These are phyloP conservation scores for Lagria hirta DNA, from an alignment of 2,888 invertebrate genomes.

Conservation along the genomic window DNA sequence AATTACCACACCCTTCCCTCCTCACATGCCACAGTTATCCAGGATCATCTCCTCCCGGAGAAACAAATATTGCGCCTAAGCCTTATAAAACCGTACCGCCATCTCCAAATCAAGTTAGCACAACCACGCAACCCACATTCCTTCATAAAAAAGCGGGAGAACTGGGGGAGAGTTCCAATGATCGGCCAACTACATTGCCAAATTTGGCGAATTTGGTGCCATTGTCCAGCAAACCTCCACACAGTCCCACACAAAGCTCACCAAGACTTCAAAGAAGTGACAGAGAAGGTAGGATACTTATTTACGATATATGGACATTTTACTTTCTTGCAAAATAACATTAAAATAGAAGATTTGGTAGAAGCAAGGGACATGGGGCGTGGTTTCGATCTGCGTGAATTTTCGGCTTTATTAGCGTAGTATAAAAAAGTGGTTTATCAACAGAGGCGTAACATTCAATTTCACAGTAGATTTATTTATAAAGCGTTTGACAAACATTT, in stretches of 20 bases:
- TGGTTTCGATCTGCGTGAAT: conserved; percentile 2
- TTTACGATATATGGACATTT: conserved; percentile 8
- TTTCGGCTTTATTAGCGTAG: conserved; percentile 2
- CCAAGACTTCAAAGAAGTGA: conserved; percentile 53
- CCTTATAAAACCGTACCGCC: conserved; percentile 54
- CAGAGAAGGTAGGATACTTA: conserved; percentile 36
- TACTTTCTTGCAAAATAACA: too few species aligned
- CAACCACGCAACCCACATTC: conserved; percentile 32
- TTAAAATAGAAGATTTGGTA: too few species aligned
- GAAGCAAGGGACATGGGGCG: too few species aligned
- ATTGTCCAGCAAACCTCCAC: conserved; percentile 61
- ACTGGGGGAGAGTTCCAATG: conserved; percentile 22
- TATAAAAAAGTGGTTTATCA: too few species aligned
- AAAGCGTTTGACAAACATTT: too few species aligned
- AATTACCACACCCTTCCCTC: conserved; percentile 53
- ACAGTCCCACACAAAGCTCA: conserved; percentile 65
- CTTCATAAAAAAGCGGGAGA: neutral
- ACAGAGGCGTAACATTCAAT: neutral
- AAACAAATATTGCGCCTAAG: conserved; percentile 43
- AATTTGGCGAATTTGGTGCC: conserved; percentile 42
- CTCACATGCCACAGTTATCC: conserved; percentile 57
- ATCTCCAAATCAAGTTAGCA: conserved; percentile 49
- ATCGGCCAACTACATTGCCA: conserved; percentile 39
- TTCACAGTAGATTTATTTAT: too few species aligned
- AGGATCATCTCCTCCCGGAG: conserved; percentile 51